Evolutionary conservation across 2,797 vertebrate genomes (phyloP).

Genomic region (Odontamblyopus lacepedii): DNA sequence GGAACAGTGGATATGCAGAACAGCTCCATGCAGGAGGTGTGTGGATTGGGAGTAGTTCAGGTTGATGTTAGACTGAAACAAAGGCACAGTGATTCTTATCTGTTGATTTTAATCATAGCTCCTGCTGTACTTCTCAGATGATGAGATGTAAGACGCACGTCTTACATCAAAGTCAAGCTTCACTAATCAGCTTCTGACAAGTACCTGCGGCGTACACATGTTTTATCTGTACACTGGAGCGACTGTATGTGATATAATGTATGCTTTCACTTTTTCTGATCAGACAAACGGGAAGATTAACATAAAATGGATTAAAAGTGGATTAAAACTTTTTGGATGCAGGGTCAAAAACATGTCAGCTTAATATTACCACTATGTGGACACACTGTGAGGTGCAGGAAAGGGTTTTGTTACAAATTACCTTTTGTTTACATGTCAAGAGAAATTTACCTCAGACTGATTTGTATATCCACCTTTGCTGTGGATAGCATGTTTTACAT

Average conservation of each 20-base stretch:
- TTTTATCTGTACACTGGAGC: constrained; percentile 1
- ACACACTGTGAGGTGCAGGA: background rate
- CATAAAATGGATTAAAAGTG: background rate
- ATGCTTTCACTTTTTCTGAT: background rate
- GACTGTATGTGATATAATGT: background rate
- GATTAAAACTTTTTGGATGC: background rate
- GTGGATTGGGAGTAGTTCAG: constrained; percentile 15
- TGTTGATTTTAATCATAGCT: constrained; percentile 22
- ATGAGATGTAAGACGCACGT: background rate
- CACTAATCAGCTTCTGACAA: constrained; percentile 6
- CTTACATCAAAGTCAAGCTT: constrained; percentile 13
- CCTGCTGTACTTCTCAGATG: constrained; percentile 15
- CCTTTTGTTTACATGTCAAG: background rate
- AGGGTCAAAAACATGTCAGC: constrained; percentile 1
- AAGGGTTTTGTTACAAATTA: background rate
- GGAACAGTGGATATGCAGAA: constrained; percentile 11
- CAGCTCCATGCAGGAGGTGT: background rate
- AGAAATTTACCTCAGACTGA: background rate
- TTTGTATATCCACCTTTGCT: background rate
- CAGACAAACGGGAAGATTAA: constrained; percentile 4
- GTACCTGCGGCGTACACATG: constrained; percentile 2
- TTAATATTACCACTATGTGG: background rate
- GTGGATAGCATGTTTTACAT: background rate
- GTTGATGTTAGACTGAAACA: constrained; percentile 14
- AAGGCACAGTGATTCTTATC: background rate